Evolutionary conservation across 2,113 vertebrate species (phyloP).

Genomic region (Tenebrosternarchus preto): DNA sequence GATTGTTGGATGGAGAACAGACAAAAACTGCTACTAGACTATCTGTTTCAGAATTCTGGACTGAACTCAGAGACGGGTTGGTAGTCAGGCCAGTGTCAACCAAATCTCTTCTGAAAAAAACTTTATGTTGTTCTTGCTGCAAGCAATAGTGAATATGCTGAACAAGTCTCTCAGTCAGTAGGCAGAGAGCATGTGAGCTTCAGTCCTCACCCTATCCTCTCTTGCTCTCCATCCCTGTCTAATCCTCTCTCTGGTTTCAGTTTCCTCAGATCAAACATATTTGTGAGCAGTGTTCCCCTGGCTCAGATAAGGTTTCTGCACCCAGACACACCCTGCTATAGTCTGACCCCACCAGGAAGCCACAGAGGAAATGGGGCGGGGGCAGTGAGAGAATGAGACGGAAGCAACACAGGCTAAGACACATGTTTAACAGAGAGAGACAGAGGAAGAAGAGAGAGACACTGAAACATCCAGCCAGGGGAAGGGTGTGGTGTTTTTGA

Average conservation of each 20-base stretch:
- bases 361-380: background rate
- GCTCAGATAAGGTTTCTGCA: slow-evolving; percentile 51
- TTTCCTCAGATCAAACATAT: slow-evolving; percentile 56
- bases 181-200: slow-evolving; percentile 2
- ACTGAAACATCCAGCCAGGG: background rate
- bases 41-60: too few relatives aligned
- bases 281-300: slow-evolving; percentile 33
- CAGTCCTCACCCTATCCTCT: slow-evolving; percentile 18
- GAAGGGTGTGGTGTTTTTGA: slow-evolving; percentile 24
- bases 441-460: background rate
- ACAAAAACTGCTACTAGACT: too few relatives aligned
- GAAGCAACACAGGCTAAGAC: background rate
- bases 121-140: background rate
- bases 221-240: background rate
- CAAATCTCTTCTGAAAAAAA: background rate
- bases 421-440: background rate
- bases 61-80: too few relatives aligned
- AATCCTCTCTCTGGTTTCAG: slow-evolving; percentile 47
- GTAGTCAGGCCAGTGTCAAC: too few relatives aligned
- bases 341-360: slow-evolving; percentile 31
- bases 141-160: background rate
- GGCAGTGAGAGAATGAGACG: background rate
- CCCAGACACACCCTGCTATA: slow-evolving; percentile 46
- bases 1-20: too few relatives aligned
- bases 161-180: background rate